Conservation (phyloP, 1,140 invertebrate genomes). For the Neodiprion virginianus region DNA sequence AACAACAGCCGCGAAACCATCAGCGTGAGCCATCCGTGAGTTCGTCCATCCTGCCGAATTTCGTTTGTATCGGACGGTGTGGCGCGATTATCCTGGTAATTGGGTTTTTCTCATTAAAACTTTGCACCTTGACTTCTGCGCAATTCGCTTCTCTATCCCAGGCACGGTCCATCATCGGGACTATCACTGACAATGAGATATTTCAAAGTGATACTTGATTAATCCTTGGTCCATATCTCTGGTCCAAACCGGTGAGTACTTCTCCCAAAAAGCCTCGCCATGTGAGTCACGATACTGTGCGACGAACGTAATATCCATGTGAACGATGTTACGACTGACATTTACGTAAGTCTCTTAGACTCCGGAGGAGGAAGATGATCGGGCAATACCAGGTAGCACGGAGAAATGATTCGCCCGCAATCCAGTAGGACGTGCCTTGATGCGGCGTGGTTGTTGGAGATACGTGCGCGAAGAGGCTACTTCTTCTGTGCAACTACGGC, state of each 20-base stretch:
- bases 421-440: slow-evolving; percentile 60
- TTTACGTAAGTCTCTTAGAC: background rate
- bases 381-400: background rate
- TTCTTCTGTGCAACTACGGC: slow-evolving; percentile 51
- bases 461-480: slow-evolving; percentile 58
- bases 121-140: background rate
- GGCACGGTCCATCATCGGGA: background rate
- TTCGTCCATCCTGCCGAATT: background rate
- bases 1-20: slow-evolving; percentile 17
- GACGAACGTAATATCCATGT: background rate
- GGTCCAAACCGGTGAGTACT: no score
- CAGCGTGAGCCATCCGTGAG: background rate
- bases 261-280: no score
- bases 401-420: slow-evolving; percentile 40
- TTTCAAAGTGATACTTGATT: background rate
- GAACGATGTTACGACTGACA: background rate
- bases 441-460: slow-evolving; percentile 56
- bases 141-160: background rate
- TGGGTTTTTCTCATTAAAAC: slow-evolving; percentile 4
- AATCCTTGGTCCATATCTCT: background rate
- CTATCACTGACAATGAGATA: background rate
- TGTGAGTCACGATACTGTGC: background rate
- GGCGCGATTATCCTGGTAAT: slow-evolving; percentile 3
- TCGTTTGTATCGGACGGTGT: background rate
- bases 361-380: background rate